Evolutionary conservation across 1,140 invertebrate genomes (phyloP).

Genomic region (Galendromus occidentalis): DNA sequence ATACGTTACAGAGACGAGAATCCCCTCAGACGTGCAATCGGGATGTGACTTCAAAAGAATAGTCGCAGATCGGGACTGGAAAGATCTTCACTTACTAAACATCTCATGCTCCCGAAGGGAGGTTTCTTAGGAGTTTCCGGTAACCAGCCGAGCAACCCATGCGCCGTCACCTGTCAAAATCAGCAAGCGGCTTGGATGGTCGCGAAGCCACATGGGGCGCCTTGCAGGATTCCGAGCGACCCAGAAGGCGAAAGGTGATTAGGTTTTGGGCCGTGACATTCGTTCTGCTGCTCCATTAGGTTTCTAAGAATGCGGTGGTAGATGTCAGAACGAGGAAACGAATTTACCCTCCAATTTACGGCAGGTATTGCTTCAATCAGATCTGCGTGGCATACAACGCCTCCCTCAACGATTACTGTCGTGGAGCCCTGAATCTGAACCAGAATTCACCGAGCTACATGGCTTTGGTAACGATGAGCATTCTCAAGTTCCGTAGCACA

Average conservation of each 20-base stretch:
- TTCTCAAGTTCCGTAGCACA: too few species aligned
- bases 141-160: background rate
- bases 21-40: background rate
- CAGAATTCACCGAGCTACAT: background rate
- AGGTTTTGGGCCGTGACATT: too few species aligned
- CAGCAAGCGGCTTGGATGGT: background rate
- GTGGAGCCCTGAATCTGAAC: background rate
- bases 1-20: background rate
- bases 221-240: background rate
- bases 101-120: background rate
- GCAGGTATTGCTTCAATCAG: background rate
- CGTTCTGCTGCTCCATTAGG: too few species aligned
- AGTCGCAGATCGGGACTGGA: background rate
- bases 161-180: background rate
- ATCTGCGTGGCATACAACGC: background rate
- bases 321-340: too few species aligned
- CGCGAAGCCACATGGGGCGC: background rate
- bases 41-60: background rate
- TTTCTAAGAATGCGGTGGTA: too few species aligned
- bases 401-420: constrained; percentile 1
- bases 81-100: background rate
- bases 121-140: background rate
- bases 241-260: background rate
- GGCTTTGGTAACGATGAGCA: background rate
- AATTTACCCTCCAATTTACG: background rate